Conservation (phyloP, 2,888 invertebrate species). For the Brenthis daphne region DNA sequence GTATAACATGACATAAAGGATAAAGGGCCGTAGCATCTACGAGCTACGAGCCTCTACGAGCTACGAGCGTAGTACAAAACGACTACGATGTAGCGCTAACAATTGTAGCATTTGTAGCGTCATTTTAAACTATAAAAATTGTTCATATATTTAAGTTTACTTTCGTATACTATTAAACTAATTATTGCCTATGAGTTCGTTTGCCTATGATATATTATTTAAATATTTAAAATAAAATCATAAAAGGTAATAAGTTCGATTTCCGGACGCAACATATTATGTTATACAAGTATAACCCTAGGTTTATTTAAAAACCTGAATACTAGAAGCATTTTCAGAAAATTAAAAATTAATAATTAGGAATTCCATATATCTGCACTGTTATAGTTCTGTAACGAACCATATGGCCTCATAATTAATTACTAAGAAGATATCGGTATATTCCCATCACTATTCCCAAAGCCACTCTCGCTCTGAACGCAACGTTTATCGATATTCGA, state of each 20-base stretch:
- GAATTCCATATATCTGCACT: neutral
- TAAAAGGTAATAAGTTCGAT: no score
- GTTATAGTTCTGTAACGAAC: neutral
- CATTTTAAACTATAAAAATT: constrained; percentile 15
- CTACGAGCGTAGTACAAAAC: constrained; percentile 20
- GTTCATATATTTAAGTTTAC: neutral
- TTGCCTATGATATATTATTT: no score
- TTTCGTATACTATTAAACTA: neutral
- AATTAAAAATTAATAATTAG: neutral
- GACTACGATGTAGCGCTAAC: constrained; percentile 35
- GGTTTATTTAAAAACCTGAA: no score
- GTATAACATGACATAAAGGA: neutral
- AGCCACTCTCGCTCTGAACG: constrained; percentile 30
- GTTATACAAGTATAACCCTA: no score
- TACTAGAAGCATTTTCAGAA: no score
- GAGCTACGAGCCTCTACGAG: constrained; percentile 16
- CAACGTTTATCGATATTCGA: constrained; percentile 50
- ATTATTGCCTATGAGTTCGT: neutral
- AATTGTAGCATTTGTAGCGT: constrained; percentile 24
- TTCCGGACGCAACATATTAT: no score
- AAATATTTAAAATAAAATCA: no score
- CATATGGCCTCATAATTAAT: neutral
- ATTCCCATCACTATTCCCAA: constrained; percentile 28
- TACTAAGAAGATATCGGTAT: constrained; percentile 9
- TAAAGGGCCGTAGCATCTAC: constrained; percentile 13